Conservation (phyloP, 2,113 vertebrate genomes). For the Orycteropus afer region DNA sequence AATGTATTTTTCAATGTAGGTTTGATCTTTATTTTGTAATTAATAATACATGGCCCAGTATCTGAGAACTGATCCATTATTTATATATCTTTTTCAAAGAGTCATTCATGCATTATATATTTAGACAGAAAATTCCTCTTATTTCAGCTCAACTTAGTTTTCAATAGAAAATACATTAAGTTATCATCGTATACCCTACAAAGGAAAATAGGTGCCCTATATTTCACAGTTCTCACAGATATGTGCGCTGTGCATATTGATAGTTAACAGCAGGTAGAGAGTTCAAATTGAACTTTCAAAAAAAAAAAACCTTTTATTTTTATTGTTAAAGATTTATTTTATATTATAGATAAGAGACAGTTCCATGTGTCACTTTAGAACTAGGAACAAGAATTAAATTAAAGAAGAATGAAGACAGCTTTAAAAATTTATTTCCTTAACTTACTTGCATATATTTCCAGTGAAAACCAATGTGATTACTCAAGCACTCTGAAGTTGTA, state of each 20-base stretch:
- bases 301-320: not conserved
- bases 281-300: slow-evolving; percentile 6
- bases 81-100: slow-evolving; percentile 83
- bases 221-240: slow-evolving; percentile 48
- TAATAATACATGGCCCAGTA: slow-evolving; percentile 86
- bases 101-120: slow-evolving; percentile 83
- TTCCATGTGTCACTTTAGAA: slow-evolving; percentile 41
- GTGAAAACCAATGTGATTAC: slow-evolving; percentile 34
- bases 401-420: not conserved
- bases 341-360: not conserved
- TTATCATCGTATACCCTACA: slow-evolving; percentile 54
- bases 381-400: slow-evolving; percentile 9
- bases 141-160: slow-evolving; percentile 81
- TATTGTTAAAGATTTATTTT: slow-evolving; percentile 37
- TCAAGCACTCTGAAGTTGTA: not conserved
- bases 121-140: slow-evolving; percentile 79
- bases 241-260: not conserved
- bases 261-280: slow-evolving; percentile 14
- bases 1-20: slow-evolving; percentile 76
- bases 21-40: slow-evolving; percentile 85
- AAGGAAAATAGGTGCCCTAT: slow-evolving; percentile 61
- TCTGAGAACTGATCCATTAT: slow-evolving; percentile 85
- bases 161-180: slow-evolving; percentile 72
- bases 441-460: slow-evolving; percentile 48
- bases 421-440: slow-evolving; percentile 11